phyloP scores from a whole-genome alignment of 2,888 invertebrate species.

The Melinaea menophilus region DNA sequence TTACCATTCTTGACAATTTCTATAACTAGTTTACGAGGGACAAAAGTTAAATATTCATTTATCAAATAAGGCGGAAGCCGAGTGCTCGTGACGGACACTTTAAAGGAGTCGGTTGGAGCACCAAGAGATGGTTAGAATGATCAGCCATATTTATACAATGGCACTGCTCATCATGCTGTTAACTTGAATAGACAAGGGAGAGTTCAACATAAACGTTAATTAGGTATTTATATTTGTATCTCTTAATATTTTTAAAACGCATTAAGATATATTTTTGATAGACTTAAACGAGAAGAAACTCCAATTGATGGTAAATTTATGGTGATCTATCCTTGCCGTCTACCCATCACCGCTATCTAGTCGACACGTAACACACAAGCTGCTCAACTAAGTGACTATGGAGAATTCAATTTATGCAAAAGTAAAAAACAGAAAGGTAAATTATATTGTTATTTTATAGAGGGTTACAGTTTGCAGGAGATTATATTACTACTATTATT shows the following conservation, averaged over 20 bases:
- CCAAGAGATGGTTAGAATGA: constrained; percentile 24
- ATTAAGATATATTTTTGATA: no score
- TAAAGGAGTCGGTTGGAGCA: constrained; percentile 22
- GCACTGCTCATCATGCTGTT: not conserved
- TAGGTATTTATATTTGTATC: no score
- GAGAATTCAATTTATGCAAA: not conserved
- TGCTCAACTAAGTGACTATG: no score
- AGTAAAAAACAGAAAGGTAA: not conserved
- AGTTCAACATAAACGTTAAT: not conserved
- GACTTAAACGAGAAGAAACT: no score
- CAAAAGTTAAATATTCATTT: constrained; percentile 25
- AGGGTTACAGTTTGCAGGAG: not conserved
- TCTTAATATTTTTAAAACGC: no score
- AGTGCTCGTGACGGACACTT: constrained; percentile 26
- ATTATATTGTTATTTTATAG: constrained; percentile 2
- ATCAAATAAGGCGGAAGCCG: constrained; percentile 25
- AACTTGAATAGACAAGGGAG: not conserved
- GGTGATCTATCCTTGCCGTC: no score
- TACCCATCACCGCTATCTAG: no score
- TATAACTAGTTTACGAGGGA: constrained; percentile 14
- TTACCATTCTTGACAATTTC: constrained; percentile 11
- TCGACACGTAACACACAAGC: no score
- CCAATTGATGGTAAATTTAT: no score
- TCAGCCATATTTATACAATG: constrained; percentile 16
- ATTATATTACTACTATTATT: not conserved